Conservation (phyloP, 2,797 vertebrate genomes). For the Danionella dracula region DNA sequence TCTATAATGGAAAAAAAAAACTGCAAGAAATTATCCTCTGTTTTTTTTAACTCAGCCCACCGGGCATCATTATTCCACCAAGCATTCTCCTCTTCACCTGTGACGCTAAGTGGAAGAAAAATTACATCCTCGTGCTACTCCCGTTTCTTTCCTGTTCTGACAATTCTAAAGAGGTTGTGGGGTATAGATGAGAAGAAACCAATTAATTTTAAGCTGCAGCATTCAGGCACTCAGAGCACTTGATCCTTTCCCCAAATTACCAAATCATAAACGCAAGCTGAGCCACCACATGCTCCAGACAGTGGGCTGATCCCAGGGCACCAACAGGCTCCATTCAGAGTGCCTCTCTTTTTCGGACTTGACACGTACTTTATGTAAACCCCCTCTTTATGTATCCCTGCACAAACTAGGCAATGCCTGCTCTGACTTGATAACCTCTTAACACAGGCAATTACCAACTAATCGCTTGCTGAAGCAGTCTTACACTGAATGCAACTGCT, state of each 20-base stretch:
- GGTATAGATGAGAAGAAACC: slow-evolving; percentile 40
- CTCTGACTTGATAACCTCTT: slow-evolving; percentile 48
- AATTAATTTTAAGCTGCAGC: slow-evolving; percentile 56
- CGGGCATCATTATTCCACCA: slow-evolving; percentile 49
- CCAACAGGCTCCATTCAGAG: slow-evolving; percentile 11
- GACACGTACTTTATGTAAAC: slow-evolving; percentile 27
- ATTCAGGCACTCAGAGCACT: slow-evolving; percentile 41
- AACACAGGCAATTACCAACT: slow-evolving; percentile 46
- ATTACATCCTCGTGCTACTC: slow-evolving; percentile 40
- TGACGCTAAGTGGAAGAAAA: slow-evolving; percentile 52
- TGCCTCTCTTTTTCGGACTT: slow-evolving; percentile 27
- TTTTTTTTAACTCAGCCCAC: slow-evolving; percentile 28
- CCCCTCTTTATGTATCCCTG: slow-evolving; percentile 37
- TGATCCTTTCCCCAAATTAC: slow-evolving; percentile 52
- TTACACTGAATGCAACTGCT: slow-evolving; percentile 9
- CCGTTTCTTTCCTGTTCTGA: not conserved
- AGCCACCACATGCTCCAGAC: slow-evolving; percentile 30
- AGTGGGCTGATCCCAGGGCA: slow-evolving; percentile 50
- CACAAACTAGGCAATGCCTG: slow-evolving; percentile 41
- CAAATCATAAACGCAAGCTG: slow-evolving; percentile 41
- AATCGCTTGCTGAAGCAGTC: slow-evolving; percentile 20
- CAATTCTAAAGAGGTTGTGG: slow-evolving; percentile 26
- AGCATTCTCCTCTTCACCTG: slow-evolving; percentile 38
- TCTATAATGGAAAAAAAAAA: slow-evolving; percentile 43
- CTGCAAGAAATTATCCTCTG: slow-evolving; percentile 32